Base-by-base conservation (phyloP, 2,797 vertebrate species). In the Eupleurogrammus muticus region DNA sequence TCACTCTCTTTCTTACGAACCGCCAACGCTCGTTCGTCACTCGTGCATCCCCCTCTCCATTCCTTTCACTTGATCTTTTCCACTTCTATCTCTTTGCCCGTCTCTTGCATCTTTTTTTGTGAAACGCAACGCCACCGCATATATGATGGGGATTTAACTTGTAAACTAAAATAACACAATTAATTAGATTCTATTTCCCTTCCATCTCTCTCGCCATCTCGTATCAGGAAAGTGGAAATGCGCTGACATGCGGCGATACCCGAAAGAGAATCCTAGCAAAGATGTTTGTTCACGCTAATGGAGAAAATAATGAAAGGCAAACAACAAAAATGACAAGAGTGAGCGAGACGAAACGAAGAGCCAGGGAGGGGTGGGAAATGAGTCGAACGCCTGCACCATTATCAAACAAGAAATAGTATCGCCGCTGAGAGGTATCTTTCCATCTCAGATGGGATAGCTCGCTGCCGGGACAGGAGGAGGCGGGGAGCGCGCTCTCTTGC, bases 221-320 rank as follows among this genome's bases (percentile, higher is more conserved):
- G 81, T 81, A 90, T 88, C 86, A 81, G 87, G 87, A 79, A 84
- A 89, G 88, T 88, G 86, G 88, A 92, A 93, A 93, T 86, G 84
- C 87, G 90, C 91, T 92, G 89, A 92, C 90, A 83, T 77, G 79
- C 79, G 91, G 83, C 51, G 86, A 90, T 85, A 87, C 91, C 90
- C 89, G 85, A 85, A 88, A 92, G 87, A 91, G 89, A 90, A 92
- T 88, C 87, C 91, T 81, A 86, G 90, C 90, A 89, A 92, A 89
- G 90, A 93, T 92, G 91, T 93, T 92, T 92, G 88, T 88, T 92
- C 81, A 70, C 63, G 73, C 85, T 94, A 93, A 94, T 93, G 91
- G 90, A 91, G 89, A 90, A 93, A 92, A 92, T 94, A 94, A 94
- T 94, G 92, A 94, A 94, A 91, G 87, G 81, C 89, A 92, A 93